Base-by-base conservation (phyloP, 2,888 invertebrate species). In the Horisme vitalbata region DNA sequence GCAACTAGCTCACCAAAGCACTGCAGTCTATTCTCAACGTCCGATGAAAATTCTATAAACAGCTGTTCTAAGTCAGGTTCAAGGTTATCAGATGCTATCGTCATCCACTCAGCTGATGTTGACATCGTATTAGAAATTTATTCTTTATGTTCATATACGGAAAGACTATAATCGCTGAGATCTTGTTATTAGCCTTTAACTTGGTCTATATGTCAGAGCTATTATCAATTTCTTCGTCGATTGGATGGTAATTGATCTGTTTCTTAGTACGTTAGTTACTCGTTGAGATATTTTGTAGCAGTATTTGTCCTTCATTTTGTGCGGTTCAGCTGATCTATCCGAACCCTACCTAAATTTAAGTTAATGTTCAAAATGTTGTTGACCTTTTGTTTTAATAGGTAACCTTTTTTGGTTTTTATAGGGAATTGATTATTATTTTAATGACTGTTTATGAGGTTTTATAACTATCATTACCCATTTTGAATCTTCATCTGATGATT, bases 41-140 rank as follows among this genome's bases (percentile, higher is more conserved):
- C n/a, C n/a, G n/a, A 34, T 2, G 20, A 28, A 28, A 30, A 51
- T 43, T 57, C 51, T 45, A 50, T 43, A 45, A 48, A 26, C 31
- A 39, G 33, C 34, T 44, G 20, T 32, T 38, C 39, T 12, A 54
- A 52, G 12, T 34, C 57, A 62, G 52, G 71, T 70, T 69, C 72
- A 73, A 52, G 70, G 68, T 44, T 64, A 47, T 41, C 52, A 57
- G 55, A 61, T 59, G 51, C 50, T 41, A 38, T 52, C 59, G 52
- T 62, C 65, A 65, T 55, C 51, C 54, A 54, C 60, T 65, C 74
- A 72, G 73, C 68, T 74, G 71, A 68, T 65, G 46, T 39, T 38
- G 50, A 51, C 59, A 58, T 62, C 55, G 53, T n/a, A 57, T 38
- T 23, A 13, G 6, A 28, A 7, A 18, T 10, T 3, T 32, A 2